Evolutionary conservation across 2,888 invertebrate genomes (phyloP).

Genomic region (Hypomecis punctinalis): DNA sequence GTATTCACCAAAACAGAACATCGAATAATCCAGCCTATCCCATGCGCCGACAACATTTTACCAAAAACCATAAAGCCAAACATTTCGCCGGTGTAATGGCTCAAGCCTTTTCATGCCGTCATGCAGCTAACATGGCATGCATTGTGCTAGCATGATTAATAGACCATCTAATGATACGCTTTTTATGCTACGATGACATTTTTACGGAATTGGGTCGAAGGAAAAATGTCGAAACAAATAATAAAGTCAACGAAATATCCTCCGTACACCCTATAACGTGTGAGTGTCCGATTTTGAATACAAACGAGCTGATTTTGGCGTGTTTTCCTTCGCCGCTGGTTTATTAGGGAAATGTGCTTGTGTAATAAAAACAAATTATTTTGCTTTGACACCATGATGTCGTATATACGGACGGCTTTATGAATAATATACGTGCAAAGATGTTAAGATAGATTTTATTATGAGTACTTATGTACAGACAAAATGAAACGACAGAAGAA

Average conservation of each 20-base stretch:
- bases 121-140: conserved; percentile 66
- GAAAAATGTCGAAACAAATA: conserved; percentile 46
- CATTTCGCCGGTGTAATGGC: conserved; percentile 69
- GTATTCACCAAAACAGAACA: not conserved
- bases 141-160: conserved; percentile 82
- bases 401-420: not conserved
- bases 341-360: conserved; percentile 46
- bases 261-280: conserved; percentile 42
- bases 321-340: conserved; percentile 44
- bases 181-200: conserved; percentile 70
- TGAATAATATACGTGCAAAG: too few species aligned
- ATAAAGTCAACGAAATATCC: conserved; percentile 44
- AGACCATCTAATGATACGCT: conserved; percentile 74
- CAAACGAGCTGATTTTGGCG: conserved; percentile 53
- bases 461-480: too few species aligned
- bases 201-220: conserved; percentile 68
- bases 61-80: conserved; percentile 60
- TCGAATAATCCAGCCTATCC: conserved; percentile 9
- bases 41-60: conserved; percentile 35
- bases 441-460: too few species aligned
- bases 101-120: conserved; percentile 70
- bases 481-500: too few species aligned
- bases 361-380: conserved; percentile 44
- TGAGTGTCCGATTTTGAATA: conserved; percentile 55
- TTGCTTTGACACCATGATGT: conserved; percentile 23